Evolutionary conservation across 2,113 vertebrate species (phyloP).

Genomic region (Antechinus stuartii): DNA sequence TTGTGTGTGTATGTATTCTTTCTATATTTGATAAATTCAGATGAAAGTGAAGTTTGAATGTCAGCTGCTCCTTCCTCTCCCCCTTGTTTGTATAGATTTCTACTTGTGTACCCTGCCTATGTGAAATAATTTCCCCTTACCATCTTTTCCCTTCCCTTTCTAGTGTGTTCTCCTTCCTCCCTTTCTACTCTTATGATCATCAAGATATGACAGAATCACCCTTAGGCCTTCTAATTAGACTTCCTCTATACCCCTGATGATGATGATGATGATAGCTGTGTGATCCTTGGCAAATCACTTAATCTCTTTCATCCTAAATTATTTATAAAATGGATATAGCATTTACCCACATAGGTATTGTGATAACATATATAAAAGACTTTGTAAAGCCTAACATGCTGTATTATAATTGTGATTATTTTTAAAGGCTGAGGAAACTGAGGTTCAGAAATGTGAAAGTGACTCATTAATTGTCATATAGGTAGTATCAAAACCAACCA

Average conservation of each 20-base stretch:
- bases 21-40: background rate
- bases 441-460: background rate
- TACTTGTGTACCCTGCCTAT: background rate
- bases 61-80: background rate
- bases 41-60: background rate
- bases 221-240: background rate
- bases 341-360: background rate
- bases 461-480: background rate
- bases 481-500: background rate
- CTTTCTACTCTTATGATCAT: background rate
- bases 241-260: background rate
- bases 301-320: background rate
- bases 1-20: background rate
- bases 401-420: background rate
- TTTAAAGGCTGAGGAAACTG: background rate
- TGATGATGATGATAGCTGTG: background rate
- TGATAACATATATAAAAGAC: background rate
- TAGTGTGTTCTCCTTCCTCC: background rate
- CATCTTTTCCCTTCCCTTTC: background rate
- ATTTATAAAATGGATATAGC: background rate
- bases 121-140: background rate
- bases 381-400: background rate
- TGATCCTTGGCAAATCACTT: background rate
- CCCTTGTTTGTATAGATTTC: background rate
- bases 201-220: background rate